A percentile compares a stretch with the other conserved stretches of the same genome.
Conservation (phyloP, 35 echinoderm and acorn worm species). For the Anneissia japonica region DNA sequence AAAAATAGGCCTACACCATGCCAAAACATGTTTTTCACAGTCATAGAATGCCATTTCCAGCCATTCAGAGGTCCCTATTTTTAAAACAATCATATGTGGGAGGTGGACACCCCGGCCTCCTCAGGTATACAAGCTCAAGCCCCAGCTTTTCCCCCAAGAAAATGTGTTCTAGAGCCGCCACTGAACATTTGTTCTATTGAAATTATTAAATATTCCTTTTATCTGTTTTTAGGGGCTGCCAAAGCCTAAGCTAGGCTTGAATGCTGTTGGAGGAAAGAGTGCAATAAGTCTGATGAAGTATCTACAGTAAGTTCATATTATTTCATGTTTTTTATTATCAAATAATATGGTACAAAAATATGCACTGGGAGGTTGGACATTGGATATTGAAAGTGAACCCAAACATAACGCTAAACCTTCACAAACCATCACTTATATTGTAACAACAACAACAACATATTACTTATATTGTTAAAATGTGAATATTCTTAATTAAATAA, state of each 20-base stretch:
- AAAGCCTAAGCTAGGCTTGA: slow-evolving; percentile 86
- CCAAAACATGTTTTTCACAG: too few species aligned
- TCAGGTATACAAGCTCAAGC: neutral
- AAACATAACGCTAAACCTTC: too few species aligned
- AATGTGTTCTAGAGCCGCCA: neutral
- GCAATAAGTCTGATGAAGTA: slow-evolving; percentile 66
- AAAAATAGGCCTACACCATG: too few species aligned
- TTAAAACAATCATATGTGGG: neutral
- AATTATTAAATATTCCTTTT: too few species aligned
- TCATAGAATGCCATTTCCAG: too few species aligned
- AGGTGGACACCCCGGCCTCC: neutral
- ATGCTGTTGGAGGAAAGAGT: slow-evolving; percentile 95
- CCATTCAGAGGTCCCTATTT: neutral
- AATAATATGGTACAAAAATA: neutral
- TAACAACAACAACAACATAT: too few species aligned
- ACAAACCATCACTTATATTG: too few species aligned
- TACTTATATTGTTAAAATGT: too few species aligned
- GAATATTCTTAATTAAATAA: too few species aligned
- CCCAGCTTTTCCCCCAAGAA: neutral
- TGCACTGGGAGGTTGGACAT: neutral
- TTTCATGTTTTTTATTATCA: neutral
- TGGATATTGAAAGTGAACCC: too few species aligned
- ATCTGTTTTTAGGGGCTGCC: slow-evolving; percentile 71
- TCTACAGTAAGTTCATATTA: slow-evolving; percentile 75
- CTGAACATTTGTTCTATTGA: too few species aligned